Conservation (phyloP, 1,140 invertebrate species). For the Drosophila nikananu region DNA sequence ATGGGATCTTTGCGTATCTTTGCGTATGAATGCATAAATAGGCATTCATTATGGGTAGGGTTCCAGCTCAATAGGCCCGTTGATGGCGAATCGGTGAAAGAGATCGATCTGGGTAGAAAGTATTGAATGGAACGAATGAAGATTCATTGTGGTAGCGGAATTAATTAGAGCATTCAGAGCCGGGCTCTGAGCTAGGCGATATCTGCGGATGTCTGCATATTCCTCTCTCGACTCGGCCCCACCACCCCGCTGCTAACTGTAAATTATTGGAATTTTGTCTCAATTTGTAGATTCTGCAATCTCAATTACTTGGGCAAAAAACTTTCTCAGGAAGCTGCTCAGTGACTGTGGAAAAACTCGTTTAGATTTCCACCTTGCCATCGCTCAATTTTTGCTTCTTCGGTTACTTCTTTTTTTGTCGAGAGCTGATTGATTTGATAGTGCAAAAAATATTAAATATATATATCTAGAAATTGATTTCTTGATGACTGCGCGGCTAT, state of each 20-base stretch:
- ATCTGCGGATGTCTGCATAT: conserved; percentile 27
- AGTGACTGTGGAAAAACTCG: conserved; percentile 49
- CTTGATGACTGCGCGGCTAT: conserved; percentile 38
- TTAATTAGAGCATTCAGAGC: conserved; percentile 43
- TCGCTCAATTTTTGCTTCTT: conserved; percentile 26
- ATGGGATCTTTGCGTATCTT: conserved; percentile 14
- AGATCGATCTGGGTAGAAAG: conserved; percentile 48
- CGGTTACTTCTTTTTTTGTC: conserved; percentile 3
- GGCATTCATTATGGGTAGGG: conserved; percentile 26
- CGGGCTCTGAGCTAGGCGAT: conserved; percentile 24
- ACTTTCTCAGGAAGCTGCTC: conserved; percentile 48
- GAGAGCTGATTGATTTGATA: conserved; percentile 43
- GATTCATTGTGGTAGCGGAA: conserved; percentile 32
- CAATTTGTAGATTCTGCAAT: conserved; percentile 54
- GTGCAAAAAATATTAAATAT: conserved; percentile 35
- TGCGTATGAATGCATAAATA: conserved; percentile 36
- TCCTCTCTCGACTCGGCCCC: background rate
- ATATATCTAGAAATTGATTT: conserved; percentile 47
- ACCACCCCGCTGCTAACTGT: conserved; percentile 23
- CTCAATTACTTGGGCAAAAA: conserved; percentile 53
- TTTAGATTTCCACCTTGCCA: conserved; percentile 40
- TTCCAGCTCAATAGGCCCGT: conserved; percentile 29
- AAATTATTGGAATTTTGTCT: conserved; percentile 48
- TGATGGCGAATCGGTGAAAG: conserved; percentile 13
- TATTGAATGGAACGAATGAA: conserved; percentile 39